phyloP scores from a whole-genome alignment of 2,797 vertebrate genomes.

The Leucoraja ocellata region DNA sequence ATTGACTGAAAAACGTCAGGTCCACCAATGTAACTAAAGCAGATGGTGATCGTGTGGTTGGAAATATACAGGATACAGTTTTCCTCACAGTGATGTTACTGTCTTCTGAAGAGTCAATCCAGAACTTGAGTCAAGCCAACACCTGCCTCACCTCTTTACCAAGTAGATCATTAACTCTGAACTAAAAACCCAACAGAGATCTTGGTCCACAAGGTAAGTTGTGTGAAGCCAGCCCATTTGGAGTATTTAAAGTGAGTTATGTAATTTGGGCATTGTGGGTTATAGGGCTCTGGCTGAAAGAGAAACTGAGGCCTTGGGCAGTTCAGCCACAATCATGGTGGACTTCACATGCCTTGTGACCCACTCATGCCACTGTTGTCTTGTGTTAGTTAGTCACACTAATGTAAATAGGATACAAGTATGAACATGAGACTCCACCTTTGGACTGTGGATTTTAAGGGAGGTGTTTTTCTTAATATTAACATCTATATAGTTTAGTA shows the following conservation, averaged over 20 bases:
- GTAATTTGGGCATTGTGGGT: too few species aligned
- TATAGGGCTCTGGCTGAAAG: too few species aligned
- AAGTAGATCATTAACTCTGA: background rate
- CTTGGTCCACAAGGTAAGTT: background rate
- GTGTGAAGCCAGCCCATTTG: too few species aligned
- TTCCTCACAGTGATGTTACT: background rate
- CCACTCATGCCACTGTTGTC: background rate
- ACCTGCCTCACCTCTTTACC: too few species aligned
- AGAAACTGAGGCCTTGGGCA: too few species aligned
- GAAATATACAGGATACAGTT: background rate
- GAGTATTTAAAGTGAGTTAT: too few species aligned
- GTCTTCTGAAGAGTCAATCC: background rate
- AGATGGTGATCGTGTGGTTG: background rate
- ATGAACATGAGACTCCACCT: background rate
- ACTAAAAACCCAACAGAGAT: background rate
- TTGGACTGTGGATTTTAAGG: background rate
- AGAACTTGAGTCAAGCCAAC: background rate
- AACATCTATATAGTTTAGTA: background rate
- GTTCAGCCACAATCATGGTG: too few species aligned
- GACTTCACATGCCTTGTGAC: too few species aligned
- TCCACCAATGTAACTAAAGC: background rate
- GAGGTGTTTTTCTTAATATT: background rate
- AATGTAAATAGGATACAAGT: background rate
- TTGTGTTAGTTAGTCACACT: background rate
- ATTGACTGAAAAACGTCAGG: background rate